phyloP scores from a whole-genome alignment of 2,888 invertebrate species.

The Ferdinandea cuprea region DNA sequence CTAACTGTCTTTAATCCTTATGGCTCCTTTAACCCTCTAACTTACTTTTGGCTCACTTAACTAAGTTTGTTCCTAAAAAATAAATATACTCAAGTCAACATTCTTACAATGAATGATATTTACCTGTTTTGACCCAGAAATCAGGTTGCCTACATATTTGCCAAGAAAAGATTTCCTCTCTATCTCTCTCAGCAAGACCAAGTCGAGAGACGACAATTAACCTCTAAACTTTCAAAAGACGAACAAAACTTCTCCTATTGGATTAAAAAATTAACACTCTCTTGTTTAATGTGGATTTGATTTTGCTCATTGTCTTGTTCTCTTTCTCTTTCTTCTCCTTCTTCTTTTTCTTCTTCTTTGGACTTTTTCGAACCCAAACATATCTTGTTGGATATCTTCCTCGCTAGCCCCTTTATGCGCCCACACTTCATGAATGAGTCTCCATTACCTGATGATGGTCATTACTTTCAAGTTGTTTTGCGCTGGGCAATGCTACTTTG shows the following conservation, averaged over 20 bases:
- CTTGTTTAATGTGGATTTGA: constrained; percentile 69
- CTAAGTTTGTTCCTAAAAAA: background rate
- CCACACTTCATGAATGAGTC: constrained; percentile 61
- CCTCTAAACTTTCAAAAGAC: constrained; percentile 58
- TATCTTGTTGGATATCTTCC: constrained; percentile 3
- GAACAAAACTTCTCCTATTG: constrained; percentile 61
- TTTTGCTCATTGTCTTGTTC: constrained; percentile 36
- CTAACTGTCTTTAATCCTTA: constrained; percentile 22
- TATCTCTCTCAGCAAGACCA: background rate
- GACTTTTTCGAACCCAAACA: constrained; percentile 23
- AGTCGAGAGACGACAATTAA: constrained; percentile 45
- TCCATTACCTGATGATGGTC: constrained; percentile 74
- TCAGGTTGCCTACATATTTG: constrained; percentile 9
- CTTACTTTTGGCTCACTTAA: background rate
- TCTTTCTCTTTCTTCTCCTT: background rate
- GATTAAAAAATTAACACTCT: constrained; percentile 73
- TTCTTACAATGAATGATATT: background rate
- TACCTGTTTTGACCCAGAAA: constrained; percentile 40
- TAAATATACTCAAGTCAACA: background rate
- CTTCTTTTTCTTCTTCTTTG: constrained; percentile 23
- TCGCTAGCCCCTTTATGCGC: background rate
- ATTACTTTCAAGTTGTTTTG: constrained; percentile 68
- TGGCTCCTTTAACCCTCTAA: constrained; percentile 9
- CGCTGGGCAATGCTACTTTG: constrained; percentile 22
- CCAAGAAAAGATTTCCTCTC: background rate